phyloP scores from a whole-genome alignment of 2,888 invertebrate species.

The Carcina quercana region DNA sequence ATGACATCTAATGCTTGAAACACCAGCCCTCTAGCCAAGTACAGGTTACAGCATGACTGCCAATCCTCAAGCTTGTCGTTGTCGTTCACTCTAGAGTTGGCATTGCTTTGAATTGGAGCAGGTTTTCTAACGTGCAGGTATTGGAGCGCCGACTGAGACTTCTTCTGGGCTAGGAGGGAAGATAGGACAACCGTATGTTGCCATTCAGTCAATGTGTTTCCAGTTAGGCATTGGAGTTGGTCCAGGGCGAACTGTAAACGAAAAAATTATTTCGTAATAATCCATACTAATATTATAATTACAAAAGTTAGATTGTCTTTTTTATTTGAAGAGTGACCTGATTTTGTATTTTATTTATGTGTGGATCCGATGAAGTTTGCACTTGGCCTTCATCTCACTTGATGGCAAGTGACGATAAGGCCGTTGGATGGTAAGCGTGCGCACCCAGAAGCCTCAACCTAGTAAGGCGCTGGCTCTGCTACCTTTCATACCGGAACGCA shows the following conservation, averaged over 20 bases:
- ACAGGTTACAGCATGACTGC: conserved; percentile 73
- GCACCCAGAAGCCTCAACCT: too few relatives aligned
- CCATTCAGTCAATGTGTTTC: conserved; percentile 77
- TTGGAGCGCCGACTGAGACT: conserved; percentile 80
- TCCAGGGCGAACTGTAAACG: conserved; percentile 75
- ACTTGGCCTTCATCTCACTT: too few relatives aligned
- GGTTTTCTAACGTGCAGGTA: conserved; percentile 78
- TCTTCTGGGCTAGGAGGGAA: conserved; percentile 78
- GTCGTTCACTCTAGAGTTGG: conserved; percentile 30
- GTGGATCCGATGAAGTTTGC: too few relatives aligned
- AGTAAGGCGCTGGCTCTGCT: too few relatives aligned
- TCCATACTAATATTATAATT: too few relatives aligned
- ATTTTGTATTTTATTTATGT: too few relatives aligned
- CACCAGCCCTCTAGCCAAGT: conserved; percentile 77
- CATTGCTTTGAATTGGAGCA: conserved; percentile 53
- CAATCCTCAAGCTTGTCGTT: conserved; percentile 62
- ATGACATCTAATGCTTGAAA: conserved; percentile 80
- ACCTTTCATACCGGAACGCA: too few relatives aligned
- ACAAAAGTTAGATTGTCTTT: too few relatives aligned
- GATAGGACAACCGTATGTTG: conserved; percentile 82
- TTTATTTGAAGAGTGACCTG: too few relatives aligned
- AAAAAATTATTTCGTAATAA: too few relatives aligned
- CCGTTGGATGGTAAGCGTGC: too few relatives aligned
- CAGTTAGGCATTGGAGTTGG: conserved; percentile 77
- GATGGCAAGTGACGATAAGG: too few relatives aligned